Evolutionary conservation across 2,113 vertebrate genomes (phyloP).

Genomic region (Phalacrocorax pelagicus): DNA sequence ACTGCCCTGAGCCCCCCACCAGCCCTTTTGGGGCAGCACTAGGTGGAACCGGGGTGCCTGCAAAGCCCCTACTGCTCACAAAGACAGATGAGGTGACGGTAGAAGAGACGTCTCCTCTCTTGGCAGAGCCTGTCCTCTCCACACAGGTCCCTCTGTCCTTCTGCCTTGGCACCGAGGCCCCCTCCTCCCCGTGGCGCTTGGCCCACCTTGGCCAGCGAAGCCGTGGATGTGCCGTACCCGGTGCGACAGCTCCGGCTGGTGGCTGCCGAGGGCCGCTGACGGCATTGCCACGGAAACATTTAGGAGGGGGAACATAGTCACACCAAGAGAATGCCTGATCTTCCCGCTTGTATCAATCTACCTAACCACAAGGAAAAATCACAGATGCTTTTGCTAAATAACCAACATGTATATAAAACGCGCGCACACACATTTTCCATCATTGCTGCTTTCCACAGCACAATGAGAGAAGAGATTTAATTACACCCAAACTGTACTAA

Average conservation of each 20-base stretch:
- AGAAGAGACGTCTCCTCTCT: not conserved
- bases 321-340: not conserved
- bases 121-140: not conserved
- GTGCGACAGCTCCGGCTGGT: conserved; percentile 44
- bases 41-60: not conserved
- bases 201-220: fast-evolving
- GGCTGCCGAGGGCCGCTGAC: not conserved
- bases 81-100: not conserved
- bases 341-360: not conserved
- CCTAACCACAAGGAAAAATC: not conserved
- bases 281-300: not conserved
- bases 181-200: not conserved
- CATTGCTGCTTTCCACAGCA: not conserved
- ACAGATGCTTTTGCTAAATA: not conserved
- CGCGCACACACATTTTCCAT: not conserved
- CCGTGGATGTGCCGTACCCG: fast-evolving
- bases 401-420: not conserved
- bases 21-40: not conserved
- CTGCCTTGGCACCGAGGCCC: not conserved
- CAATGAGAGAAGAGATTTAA: not conserved
- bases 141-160: not conserved
- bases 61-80: not conserved
- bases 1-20: not conserved
- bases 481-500: not conserved
- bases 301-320: fast-evolving